Base-by-base conservation (phyloP, 2,888 invertebrate genomes). In the Cephus sareptanus region DNA sequence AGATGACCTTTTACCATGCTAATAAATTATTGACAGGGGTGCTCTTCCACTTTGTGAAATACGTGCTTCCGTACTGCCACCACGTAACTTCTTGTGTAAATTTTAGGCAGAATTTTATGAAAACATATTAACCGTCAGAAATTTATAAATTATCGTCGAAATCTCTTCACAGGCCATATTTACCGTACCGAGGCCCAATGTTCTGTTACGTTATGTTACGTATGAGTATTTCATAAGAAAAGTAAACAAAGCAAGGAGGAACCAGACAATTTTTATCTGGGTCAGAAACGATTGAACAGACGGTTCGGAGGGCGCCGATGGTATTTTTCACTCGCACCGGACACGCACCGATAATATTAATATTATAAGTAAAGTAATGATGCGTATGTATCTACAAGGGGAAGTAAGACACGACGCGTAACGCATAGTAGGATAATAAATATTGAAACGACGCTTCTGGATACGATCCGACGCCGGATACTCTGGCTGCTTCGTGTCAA, bases 1-100 rank as follows among this genome's bases (percentile, higher is more conserved):
- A 85, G 85, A 87, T 87, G 89, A 89, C 90, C 89, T 90, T 56
- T 90, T 88, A 84, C 84, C 81, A 79, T 75, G 78, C 80, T 81
- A 80, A 81, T 79, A 75, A 82, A 86, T 83, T 31, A 74, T 74
- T 35, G 37, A 74, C 30, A 74, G 30, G 34, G 34, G 74, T 37
- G 74, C 37, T 35, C 34, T 30, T 2, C 15, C 3, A 30, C 3
- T 4, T 30, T 6, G 37, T 37, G 30, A n/a, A 37, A 34, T 11
- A 74, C 74, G 12, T 4, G 9, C 13, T 33, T 35, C 23, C 37
- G 69, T 69, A 75, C 68, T 76, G 77, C 74, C 78, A 74, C 74
- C 78, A 74, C 23, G 56, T 9, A 9, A 23, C 9, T 56, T 23
- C 0, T 23, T 56, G 1, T 9, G 15, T 23, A 9, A 23, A 23